Evolutionary conservation across 1,140 invertebrate genomes (phyloP).

Genomic region (Helicoverpa zea): DNA sequence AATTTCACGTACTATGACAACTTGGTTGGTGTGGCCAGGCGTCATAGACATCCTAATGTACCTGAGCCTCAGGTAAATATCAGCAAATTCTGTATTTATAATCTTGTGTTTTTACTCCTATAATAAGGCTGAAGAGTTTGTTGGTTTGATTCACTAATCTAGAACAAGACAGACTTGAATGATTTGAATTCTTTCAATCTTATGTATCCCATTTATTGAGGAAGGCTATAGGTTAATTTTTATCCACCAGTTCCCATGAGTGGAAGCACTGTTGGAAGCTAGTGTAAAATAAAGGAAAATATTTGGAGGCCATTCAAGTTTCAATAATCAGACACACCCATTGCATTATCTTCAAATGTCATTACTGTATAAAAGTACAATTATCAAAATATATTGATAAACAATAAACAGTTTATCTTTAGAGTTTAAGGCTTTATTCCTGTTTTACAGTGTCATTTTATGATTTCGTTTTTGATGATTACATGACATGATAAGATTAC

Average conservation of each 20-base stretch:
- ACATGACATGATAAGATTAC: conserved; percentile 19
- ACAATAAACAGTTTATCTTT: conserved; percentile 15
- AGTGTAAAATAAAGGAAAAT: no score
- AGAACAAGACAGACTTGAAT: no score
- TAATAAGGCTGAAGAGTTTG: no score
- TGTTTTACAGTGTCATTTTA: background rate
- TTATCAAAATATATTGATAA: background rate
- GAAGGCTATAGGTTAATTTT: no score
- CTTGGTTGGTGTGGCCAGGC: conserved; percentile 92
- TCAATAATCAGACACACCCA: no score
- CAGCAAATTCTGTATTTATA: background rate
- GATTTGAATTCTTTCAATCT: no score
- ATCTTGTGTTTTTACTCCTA: background rate
- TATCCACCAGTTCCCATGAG: no score
- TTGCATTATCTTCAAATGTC: no score
- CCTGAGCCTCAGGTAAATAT: conserved; percentile 86
- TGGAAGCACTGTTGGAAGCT: no score
- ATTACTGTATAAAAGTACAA: background rate
- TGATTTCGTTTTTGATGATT: conserved; percentile 14
- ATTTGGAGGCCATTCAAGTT: no score
- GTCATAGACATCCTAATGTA: conserved; percentile 88
- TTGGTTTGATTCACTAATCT: no score
- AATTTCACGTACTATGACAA: conserved; percentile 96
- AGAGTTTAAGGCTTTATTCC: background rate
- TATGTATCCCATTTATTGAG: no score